These are phyloP conservation scores for Perca flavescens DNA, from an alignment of 2,113 vertebrate genomes.

Conservation along the genomic window DNA sequence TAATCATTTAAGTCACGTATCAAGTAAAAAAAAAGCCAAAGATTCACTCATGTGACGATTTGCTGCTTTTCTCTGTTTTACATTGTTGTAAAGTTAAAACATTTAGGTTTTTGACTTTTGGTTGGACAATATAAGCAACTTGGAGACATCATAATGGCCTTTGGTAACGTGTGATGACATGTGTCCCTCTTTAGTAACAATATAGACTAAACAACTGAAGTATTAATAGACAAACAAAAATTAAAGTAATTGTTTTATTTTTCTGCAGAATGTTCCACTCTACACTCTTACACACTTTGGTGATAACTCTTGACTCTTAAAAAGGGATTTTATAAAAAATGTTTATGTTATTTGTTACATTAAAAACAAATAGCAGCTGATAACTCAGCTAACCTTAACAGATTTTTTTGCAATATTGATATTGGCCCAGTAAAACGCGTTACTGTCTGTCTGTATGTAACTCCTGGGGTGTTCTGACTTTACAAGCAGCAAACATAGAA, in stretches of 20 bases:
- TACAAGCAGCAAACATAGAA: neutral
- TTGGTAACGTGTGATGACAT: neutral
- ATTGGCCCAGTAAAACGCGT: neutral
- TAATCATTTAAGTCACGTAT: neutral
- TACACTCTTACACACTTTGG: neutral
- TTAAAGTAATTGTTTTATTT: neutral
- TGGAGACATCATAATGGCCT: neutral
- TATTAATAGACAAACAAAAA: neutral
- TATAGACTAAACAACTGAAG: neutral
- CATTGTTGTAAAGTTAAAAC: neutral
- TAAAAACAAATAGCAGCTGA: neutral
- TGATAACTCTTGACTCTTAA: neutral
- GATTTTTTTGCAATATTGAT: neutral
- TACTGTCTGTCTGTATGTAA: no score
- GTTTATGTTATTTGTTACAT: neutral
- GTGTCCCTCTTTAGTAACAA: neutral
- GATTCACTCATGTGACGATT: neutral
- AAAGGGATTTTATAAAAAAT: neutral
- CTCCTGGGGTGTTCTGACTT: neutral
- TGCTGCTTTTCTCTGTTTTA: neutral
- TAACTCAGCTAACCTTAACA: neutral
- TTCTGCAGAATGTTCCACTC: neutral
- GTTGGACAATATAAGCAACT: neutral
- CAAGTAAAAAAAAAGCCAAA: neutral
- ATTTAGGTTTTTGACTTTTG: neutral